Evolutionary conservation across 2,888 invertebrate genomes (phyloP).

Genomic region (Chymomyza fuscimana): DNA sequence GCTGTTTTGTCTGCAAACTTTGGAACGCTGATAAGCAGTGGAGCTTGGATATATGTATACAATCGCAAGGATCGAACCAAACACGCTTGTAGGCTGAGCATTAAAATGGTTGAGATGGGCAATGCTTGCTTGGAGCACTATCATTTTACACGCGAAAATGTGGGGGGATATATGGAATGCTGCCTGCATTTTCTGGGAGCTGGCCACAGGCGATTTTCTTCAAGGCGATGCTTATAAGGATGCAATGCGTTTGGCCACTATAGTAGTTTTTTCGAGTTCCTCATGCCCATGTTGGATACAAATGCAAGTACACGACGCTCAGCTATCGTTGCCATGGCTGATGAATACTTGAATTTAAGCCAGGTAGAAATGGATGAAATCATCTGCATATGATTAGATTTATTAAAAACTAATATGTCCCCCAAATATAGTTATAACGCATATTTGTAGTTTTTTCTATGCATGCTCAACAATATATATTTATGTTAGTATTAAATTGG

Average conservation of each 20-base stretch:
- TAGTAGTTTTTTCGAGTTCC: conserved; percentile 92
- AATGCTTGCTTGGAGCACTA: conserved; percentile 98
- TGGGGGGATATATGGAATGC: conserved; percentile 99
- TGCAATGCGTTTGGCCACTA: no score
- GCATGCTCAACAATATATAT: no score
- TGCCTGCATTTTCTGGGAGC: conserved; percentile 96
- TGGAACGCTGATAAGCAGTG: background rate
- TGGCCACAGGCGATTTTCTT: no score
- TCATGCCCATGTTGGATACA: conserved; percentile 97
- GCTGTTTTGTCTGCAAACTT: background rate
- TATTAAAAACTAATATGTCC: no score
- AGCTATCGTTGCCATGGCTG: conserved; percentile 94
- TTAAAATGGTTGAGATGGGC: conserved; percentile 98
- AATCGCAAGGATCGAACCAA: conserved; percentile 86
- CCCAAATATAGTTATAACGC: no score
- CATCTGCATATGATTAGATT: no score
- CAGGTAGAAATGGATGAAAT: background rate
- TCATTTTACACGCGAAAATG: conserved; percentile 96
- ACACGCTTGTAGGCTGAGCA: conserved; percentile 91
- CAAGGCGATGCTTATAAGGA: no score
- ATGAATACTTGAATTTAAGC: conserved; percentile 88
- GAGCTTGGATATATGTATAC: background rate
- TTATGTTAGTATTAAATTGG: no score
- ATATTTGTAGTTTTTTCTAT: no score
- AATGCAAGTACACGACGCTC: conserved; percentile 94